phyloP scores from a whole-genome alignment of 1,140 invertebrate genomes.

The Caenorhabditis tropicalis region DNA sequence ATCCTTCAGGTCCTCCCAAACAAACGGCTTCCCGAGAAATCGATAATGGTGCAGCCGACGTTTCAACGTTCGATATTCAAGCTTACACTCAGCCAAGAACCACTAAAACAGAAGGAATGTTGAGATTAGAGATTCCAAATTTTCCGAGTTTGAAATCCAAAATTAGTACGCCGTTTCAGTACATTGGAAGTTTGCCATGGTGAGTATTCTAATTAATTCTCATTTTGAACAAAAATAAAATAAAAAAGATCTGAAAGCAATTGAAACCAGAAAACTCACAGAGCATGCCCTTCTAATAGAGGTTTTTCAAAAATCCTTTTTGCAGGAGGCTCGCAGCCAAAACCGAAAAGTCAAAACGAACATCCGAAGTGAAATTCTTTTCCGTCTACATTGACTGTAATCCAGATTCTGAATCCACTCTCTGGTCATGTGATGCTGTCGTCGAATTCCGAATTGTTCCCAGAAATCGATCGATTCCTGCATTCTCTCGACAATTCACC shows the following conservation, averaged over 20 bases:
- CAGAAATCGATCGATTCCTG: slow-evolving; percentile 24
- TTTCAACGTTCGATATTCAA: not conserved
- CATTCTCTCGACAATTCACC: slow-evolving; percentile 66
- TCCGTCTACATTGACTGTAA: slow-evolving; percentile 69
- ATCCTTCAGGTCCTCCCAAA: not conserved
- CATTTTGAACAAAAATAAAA: not conserved
- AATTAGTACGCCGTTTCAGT: slow-evolving; percentile 54
- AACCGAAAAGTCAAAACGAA: slow-evolving; percentile 63
- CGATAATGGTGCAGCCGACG: slow-evolving; percentile 24
- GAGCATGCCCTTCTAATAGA: no score
- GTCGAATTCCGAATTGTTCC: slow-evolving; percentile 64
- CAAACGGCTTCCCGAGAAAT: not conserved
- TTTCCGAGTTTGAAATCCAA: slow-evolving; percentile 43
- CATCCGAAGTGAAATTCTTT: slow-evolving; percentile 60
- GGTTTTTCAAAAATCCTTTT: not conserved
- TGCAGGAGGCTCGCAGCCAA: slow-evolving; percentile 65
- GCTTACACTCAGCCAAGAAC: not conserved
- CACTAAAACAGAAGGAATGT: slow-evolving; percentile 47
- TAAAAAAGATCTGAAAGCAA: not conserved
- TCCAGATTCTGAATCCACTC: slow-evolving; percentile 66
- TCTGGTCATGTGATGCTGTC: slow-evolving; percentile 66
- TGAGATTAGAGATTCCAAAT: slow-evolving; percentile 52
- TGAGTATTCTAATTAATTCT: slow-evolving; percentile 30
- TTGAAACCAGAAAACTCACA: no score
- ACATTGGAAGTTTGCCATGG: slow-evolving; percentile 59